Percentiles rank a stretch among this genome's conserved stretches.
These are phyloP conservation scores for Tenualosa thibaudeaui DNA, from an alignment of 2,797 vertebrate species.

Conservation along the genomic window DNA sequence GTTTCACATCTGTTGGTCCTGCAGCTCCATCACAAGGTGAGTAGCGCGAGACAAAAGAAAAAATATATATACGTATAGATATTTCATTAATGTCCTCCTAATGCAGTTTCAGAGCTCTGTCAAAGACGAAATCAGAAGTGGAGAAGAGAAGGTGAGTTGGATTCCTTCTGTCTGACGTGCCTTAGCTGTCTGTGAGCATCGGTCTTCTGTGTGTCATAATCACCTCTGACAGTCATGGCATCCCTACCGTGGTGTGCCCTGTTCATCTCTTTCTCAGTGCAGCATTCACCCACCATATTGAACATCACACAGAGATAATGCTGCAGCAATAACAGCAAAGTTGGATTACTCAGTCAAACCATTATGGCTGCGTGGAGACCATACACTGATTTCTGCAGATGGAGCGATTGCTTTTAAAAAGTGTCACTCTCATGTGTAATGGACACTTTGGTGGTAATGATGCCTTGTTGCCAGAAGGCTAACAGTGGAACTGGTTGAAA, in stretches of 20 bases:
- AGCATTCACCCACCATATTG: neutral
- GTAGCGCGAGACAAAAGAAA: conserved; percentile 51
- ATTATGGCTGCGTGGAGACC: neutral
- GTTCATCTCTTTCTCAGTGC: conserved; percentile 33
- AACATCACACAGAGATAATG: neutral
- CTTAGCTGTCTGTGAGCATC: conserved; percentile 59
- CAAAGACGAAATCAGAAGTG: neutral
- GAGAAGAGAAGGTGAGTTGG: conserved; percentile 54
- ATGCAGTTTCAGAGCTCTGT: conserved; percentile 48
- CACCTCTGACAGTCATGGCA: conserved; percentile 61
- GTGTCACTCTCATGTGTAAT: neutral
- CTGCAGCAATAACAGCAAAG: neutral
- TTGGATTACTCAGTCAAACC: conserved; percentile 2
- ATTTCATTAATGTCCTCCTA: conserved; percentile 49
- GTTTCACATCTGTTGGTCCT: conserved; percentile 52
- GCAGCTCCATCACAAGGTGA: conserved; percentile 36
- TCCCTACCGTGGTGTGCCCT: conserved; percentile 50
- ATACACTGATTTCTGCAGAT: neutral
- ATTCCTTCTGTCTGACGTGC: conserved; percentile 64
- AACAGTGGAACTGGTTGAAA: neutral
- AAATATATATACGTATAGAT: conserved; percentile 39
- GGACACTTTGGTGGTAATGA: neutral
- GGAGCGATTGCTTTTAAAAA: conserved; percentile 4
- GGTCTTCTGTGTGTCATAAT: conserved; percentile 53
- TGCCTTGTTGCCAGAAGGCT: neutral